These are phyloP conservation scores for Erebia ligea DNA, from an alignment of 2,888 invertebrate species.

Conservation along the genomic window DNA sequence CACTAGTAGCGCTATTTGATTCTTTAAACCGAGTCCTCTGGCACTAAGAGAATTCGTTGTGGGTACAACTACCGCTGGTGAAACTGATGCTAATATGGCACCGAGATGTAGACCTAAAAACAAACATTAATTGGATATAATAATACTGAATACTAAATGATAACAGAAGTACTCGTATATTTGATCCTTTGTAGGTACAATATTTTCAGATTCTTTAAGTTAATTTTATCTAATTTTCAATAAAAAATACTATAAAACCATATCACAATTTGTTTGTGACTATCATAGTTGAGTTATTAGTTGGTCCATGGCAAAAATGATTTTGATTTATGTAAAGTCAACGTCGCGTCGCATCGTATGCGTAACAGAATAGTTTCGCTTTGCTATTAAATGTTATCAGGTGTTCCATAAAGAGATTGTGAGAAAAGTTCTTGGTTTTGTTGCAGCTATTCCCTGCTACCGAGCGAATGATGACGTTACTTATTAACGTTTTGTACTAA, in stretches of 20 bases:
- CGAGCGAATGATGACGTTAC: background rate
- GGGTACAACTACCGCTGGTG: conserved; percentile 97
- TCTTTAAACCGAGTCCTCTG: conserved; percentile 93
- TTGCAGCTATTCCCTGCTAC: background rate
- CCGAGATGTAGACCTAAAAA: conserved; percentile 88
- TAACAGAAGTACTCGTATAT: too few species aligned
- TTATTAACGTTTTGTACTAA: conserved; percentile 52
- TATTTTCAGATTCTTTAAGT: too few species aligned
- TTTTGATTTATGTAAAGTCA: background rate
- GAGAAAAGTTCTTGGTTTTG: background rate
- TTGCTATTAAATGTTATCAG: background rate
- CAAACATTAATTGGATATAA: background rate
- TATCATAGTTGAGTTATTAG: background rate
- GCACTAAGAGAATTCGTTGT: conserved; percentile 90
- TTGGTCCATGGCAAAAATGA: background rate
- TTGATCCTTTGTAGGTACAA: too few species aligned
- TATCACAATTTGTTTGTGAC: background rate
- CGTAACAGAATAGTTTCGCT: background rate
- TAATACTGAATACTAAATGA: too few species aligned
- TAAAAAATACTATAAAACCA: too few species aligned
- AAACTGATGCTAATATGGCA: conserved; percentile 94
- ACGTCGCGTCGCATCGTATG: background rate
- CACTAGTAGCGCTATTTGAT: conserved; percentile 96
- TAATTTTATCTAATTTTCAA: too few species aligned
- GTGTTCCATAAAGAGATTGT: background rate